Conservation (phyloP, 2,113 vertebrate species). For the Apistogramma diplotaenia region DNA sequence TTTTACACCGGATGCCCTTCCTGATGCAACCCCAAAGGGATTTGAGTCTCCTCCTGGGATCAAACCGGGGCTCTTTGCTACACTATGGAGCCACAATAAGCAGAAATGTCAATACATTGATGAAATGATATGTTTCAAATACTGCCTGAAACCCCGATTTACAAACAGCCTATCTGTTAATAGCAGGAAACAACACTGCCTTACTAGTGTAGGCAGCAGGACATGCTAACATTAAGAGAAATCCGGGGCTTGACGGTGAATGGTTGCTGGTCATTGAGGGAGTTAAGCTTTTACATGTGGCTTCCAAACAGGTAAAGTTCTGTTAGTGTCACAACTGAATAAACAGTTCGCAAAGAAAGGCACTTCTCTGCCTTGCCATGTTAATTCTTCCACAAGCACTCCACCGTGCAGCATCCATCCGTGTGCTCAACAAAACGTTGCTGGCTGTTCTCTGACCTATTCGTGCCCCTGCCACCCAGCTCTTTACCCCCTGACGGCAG, state of each 20-base stretch:
- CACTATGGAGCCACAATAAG: too few relatives aligned
- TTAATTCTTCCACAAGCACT: not conserved
- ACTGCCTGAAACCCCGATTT: not conserved
- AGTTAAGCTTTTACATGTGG: not conserved
- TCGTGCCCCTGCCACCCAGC: constrained; percentile 31
- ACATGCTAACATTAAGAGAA: not conserved
- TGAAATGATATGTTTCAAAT: not conserved
- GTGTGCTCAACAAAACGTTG: not conserved
- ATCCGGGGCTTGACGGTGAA: not conserved
- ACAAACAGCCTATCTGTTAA: not conserved
- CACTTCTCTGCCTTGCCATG: not conserved
- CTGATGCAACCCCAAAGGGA: too few relatives aligned
- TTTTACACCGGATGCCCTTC: too few relatives aligned
- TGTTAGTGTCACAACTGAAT: not conserved
- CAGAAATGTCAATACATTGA: not conserved
- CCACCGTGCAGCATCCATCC: not conserved
- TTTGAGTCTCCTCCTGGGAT: too few relatives aligned
- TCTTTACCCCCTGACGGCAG: constrained; percentile 33
- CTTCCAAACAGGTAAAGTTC: not conserved
- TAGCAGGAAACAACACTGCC: not conserved
- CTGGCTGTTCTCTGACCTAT: constrained; percentile 56
- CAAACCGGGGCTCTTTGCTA: too few relatives aligned
- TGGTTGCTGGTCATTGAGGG: not conserved
- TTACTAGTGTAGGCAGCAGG: not conserved
- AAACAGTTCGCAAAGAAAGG: not conserved